These are phyloP conservation scores for Clitarchus hookeri DNA, from an alignment of 2,888 invertebrate species.

Conservation along the genomic window DNA sequence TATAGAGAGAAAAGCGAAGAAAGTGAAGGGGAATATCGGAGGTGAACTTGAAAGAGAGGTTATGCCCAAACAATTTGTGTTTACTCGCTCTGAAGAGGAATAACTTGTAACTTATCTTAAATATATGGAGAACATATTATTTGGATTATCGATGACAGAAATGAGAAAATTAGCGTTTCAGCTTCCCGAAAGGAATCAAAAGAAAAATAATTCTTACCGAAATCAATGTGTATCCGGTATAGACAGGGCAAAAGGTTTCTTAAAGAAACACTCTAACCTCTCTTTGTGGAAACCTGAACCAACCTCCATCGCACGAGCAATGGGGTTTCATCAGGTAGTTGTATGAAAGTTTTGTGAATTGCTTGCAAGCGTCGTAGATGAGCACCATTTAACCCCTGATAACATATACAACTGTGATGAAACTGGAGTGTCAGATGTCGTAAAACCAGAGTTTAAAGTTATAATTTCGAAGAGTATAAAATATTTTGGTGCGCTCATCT, in stretches of 20 bases:
- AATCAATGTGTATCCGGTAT: constrained; percentile 39
- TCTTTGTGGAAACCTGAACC: constrained; percentile 37
- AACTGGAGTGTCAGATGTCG: constrained; percentile 49
- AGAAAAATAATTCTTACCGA: constrained; percentile 39
- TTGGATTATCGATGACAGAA: constrained; percentile 40
- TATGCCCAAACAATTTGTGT: constrained; percentile 27
- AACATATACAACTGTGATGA: constrained; percentile 49
- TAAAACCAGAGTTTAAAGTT: constrained; percentile 46
- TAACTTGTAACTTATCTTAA: constrained; percentile 32
- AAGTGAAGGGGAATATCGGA: constrained; percentile 30
- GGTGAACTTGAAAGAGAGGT: background rate
- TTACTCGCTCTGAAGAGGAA: constrained; percentile 36
- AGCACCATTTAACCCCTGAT: constrained; percentile 29
- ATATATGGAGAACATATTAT: constrained; percentile 37
- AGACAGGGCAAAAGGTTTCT: constrained; percentile 38
- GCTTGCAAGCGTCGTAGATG: constrained; percentile 22
- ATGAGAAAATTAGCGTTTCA: constrained; percentile 40
- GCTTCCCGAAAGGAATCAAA: constrained; percentile 41
- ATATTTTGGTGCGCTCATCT: constrained; percentile 39
- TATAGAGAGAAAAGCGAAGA: constrained; percentile 38
- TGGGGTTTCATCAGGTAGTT: constrained; percentile 37
- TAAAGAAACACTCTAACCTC: constrained; percentile 31
- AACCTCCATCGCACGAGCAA: constrained; percentile 39
- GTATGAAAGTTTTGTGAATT: constrained; percentile 37
- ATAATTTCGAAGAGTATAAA: constrained; percentile 49